phyloP scores from a whole-genome alignment of 2,113 vertebrate species.

The Butorides virescens region DNA sequence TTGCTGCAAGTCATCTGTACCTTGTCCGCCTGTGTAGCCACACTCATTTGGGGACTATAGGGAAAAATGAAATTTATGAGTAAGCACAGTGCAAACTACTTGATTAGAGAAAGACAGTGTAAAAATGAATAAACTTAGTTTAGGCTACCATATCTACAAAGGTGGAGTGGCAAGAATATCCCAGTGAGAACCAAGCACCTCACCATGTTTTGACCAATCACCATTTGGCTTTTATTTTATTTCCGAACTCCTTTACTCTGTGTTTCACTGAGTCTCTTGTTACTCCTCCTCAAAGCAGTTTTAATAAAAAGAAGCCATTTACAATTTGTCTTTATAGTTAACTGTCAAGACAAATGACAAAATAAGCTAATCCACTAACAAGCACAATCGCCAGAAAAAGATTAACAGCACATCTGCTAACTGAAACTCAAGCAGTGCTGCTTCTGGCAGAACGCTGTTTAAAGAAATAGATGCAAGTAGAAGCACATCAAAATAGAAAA shows the following conservation, averaged over 20 bases:
- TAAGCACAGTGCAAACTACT: background rate
- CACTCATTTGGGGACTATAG: background rate
- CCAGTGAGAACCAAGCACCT: background rate
- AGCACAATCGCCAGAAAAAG: background rate
- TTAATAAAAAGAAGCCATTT: background rate
- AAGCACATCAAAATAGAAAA: background rate
- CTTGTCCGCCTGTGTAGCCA: background rate
- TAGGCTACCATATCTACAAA: background rate
- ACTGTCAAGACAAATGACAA: background rate
- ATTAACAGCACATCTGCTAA: background rate
- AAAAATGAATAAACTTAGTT: background rate
- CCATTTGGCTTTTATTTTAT: background rate
- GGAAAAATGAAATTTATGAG: background rate
- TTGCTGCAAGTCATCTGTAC: background rate
- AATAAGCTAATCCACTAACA: background rate
- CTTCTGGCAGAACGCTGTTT: background rate
- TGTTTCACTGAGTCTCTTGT: background rate
- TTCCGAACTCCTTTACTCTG: background rate
- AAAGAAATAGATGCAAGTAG: background rate
- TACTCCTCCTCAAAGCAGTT: background rate
- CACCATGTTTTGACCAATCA: background rate
- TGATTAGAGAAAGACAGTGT: background rate
- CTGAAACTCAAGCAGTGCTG: background rate
- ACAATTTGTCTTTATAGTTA: background rate
- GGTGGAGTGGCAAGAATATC: background rate